Base-by-base conservation (phyloP, 1,140 invertebrate species). In the Achroia grisella region DNA sequence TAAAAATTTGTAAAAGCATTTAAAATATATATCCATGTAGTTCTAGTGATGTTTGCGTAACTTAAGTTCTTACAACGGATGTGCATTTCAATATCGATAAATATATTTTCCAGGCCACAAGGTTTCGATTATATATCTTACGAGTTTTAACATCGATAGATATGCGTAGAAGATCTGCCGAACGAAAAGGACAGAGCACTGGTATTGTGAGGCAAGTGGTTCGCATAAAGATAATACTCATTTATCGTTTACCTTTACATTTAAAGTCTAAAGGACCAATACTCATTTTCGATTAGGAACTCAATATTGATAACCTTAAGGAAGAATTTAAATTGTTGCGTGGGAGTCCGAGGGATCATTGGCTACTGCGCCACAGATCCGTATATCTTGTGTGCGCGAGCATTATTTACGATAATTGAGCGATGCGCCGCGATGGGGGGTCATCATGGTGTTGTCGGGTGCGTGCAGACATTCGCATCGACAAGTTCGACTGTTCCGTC, bases 351-450 rank as follows among this genome's bases (percentile, higher is more conserved):
- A 71, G 63, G 57, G 73, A 64, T 72, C 72, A 65, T 71, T 58
- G 74, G 72, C 77, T 84, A 80, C 80, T 56, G 80, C 68, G 52
- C 37, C 62, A 57, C 59, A 72, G 70, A 65, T 62, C 65, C 71
- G 76, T 82, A 80, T 84, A 82, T 84, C 80, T 82, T 80, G 62
- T 77, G 80, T 81, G 77, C 53, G 74, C 73, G 76, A 82, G 80
- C 78, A 84, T 84, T 84, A 84, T 84, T 84, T 84, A 84, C 80
- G 78, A 84, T 84, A 84, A 84, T 84, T 84, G 80, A 82, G 80
- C 80, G 80, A 84, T 82, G 76, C 72, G 70, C 74, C 77, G 60
- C 80, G 71, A 82, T 84, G 78, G 80, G 80, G 78, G 80, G 78
- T 71, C 80, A 78, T 82, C 77, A 80, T 52, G 64, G 69, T 77